Percentiles rank a stretch among this genome's conserved stretches.
Evolutionary conservation across 2,113 vertebrate species (phyloP).

Genomic region (Tamias sibiricus): DNA sequence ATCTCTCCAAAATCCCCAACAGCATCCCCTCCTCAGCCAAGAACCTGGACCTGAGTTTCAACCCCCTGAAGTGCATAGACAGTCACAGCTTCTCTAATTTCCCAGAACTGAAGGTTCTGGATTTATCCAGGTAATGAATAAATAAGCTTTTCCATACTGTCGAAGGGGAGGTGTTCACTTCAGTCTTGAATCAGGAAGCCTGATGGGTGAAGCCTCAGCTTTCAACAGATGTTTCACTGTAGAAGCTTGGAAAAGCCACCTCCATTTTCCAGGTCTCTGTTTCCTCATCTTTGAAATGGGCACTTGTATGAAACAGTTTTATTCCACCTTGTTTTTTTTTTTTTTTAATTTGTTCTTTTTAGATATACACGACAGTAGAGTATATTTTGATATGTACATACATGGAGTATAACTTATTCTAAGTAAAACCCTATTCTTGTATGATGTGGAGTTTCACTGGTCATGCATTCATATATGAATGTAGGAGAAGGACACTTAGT

Average conservation of each 20-base stretch:
- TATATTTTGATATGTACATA: too few species aligned
- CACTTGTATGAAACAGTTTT: not conserved
- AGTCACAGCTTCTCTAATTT: constrained; percentile 82
- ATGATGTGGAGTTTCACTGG: too few species aligned
- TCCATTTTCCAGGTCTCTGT: not conserved
- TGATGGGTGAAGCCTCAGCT: not conserved
- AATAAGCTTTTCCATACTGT: not conserved
- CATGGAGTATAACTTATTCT: too few species aligned
- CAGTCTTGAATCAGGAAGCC: not conserved
- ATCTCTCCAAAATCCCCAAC: constrained; percentile 76
- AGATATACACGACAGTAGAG: too few species aligned
- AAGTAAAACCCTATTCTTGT: too few species aligned
- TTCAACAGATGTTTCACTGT: not conserved
- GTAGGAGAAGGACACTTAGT: not conserved
- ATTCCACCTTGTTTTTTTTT: too few species aligned
- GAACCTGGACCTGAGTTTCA: constrained; percentile 88
- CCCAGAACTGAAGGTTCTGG: constrained; percentile 83
- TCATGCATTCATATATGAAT: too few species aligned
- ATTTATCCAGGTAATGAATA: constrained; percentile 87
- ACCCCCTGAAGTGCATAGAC: constrained; percentile 77
- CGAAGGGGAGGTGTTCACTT: not conserved
- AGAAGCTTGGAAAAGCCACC: not conserved
- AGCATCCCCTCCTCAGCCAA: constrained; percentile 81
- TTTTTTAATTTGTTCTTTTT: too few species aligned
- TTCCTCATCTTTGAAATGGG: not conserved